These are phyloP conservation scores for Aspidiotus rigidus DNA, from an alignment of 2,888 invertebrate genomes.

Conservation along the genomic window DNA sequence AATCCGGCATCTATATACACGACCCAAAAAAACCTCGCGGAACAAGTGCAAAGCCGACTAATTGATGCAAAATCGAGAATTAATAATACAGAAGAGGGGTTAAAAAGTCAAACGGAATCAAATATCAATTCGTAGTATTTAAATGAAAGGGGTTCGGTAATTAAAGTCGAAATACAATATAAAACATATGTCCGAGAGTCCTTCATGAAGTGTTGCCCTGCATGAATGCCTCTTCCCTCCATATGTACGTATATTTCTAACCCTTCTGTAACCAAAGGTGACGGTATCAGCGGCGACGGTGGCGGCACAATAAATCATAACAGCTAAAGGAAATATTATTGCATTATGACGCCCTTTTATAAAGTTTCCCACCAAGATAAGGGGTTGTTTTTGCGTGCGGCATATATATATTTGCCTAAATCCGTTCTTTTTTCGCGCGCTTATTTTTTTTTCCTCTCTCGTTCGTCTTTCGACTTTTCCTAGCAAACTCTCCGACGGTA, in stretches of 20 bases:
- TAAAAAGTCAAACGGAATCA: slow-evolving; percentile 33
- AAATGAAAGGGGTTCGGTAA: slow-evolving; percentile 29
- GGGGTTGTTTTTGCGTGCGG: slow-evolving; percentile 21
- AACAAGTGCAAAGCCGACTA: slow-evolving; percentile 31
- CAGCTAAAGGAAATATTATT: slow-evolving; percentile 33
- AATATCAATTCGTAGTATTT: slow-evolving; percentile 32
- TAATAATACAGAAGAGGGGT: slow-evolving; percentile 20
- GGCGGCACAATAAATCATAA: slow-evolving; percentile 30
- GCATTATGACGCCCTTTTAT: slow-evolving; percentile 31
- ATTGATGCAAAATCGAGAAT: slow-evolving; percentile 28
- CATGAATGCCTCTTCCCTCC: slow-evolving; percentile 24
- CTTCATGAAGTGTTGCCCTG: slow-evolving; percentile 32
- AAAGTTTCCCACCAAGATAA: slow-evolving; percentile 22
- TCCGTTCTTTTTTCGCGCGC: slow-evolving; percentile 4
- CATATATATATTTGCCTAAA: slow-evolving; percentile 1
- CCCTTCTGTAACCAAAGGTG: slow-evolving; percentile 13
- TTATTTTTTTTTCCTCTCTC: too few relatives aligned
- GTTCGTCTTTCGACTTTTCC: too few relatives aligned
- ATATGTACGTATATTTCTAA: slow-evolving; percentile 11
- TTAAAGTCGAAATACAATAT: slow-evolving; percentile 31
- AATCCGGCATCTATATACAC: too few relatives aligned
- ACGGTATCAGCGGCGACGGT: background rate
- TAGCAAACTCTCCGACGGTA: background rate
- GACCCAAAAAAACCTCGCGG: background rate
- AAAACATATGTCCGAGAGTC: slow-evolving; percentile 32